Percentiles rank a stretch among this genome's conserved stretches.
These are phyloP conservation scores for Zaprionus vittiger DNA, from an alignment of 1,140 invertebrate species.

Conservation along the genomic window DNA sequence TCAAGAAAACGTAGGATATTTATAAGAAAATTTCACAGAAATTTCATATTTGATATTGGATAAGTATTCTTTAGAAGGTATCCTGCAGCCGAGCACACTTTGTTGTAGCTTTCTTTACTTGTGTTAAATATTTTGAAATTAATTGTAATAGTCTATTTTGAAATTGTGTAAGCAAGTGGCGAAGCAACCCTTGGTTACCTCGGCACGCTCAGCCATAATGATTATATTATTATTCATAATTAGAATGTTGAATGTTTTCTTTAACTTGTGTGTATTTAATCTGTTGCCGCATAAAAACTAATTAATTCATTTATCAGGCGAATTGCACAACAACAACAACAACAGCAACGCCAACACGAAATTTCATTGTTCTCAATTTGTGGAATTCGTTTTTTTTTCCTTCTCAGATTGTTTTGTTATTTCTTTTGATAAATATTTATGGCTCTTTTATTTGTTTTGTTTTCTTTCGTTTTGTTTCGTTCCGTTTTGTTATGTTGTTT, in stretches of 20 bases:
- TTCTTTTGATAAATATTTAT: conserved; percentile 65
- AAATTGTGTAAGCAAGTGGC: background rate
- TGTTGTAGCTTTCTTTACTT: background rate
- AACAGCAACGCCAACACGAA: conserved; percentile 4
- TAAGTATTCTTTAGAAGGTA: too few relatives aligned
- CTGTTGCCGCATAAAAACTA: conserved; percentile 39
- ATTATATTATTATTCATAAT: conserved; percentile 34
- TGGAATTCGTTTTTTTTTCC: conserved; percentile 31
- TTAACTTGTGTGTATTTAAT: conserved; percentile 28
- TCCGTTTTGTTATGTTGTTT: conserved; percentile 49
- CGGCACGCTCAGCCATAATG: background rate
- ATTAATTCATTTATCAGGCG: conserved; percentile 52
- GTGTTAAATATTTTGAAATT: background rate
- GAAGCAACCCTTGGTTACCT: background rate
- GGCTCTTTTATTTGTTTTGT: conserved; percentile 55
- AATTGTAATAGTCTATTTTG: background rate
- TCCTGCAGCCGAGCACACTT: background rate
- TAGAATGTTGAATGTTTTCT: conserved; percentile 25
- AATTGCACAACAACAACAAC: conserved; percentile 45
- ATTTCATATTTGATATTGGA: too few relatives aligned
- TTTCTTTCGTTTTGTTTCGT: conserved; percentile 19
- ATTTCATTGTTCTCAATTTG: conserved; percentile 50
- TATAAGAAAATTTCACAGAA: too few relatives aligned
- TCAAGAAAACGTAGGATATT: background rate
- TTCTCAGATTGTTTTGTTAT: conserved; percentile 53